These are phyloP conservation scores for Champsocephalus esox DNA, from an alignment of 2,797 vertebrate species.

Conservation along the genomic window DNA sequence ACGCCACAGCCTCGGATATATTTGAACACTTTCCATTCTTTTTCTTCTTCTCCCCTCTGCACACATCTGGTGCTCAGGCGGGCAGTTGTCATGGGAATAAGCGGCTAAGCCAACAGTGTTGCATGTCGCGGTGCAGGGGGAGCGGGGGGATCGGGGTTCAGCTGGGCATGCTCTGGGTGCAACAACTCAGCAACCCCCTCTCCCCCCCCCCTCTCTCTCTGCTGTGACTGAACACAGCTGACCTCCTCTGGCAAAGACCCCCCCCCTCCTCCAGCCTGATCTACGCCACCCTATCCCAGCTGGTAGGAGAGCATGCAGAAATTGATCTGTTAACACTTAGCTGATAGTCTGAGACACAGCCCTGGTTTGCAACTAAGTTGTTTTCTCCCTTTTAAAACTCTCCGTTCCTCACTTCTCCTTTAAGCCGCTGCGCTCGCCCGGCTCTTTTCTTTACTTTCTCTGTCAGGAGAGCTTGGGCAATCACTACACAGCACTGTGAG, in stretches of 20 bases:
- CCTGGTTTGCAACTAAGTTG: slow-evolving; percentile 16
- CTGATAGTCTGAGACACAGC: slow-evolving; percentile 40
- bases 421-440: slow-evolving; percentile 48
- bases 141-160: slow-evolving; percentile 46
- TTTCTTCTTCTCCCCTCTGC: slow-evolving; percentile 30
- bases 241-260: slow-evolving; percentile 62
- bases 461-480: slow-evolving; percentile 76
- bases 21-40: slow-evolving; percentile 58
- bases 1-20: slow-evolving; percentile 26
- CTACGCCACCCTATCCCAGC: slow-evolving; percentile 44
- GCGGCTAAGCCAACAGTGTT: slow-evolving; percentile 74
- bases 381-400: slow-evolving; percentile 35
- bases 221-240: slow-evolving; percentile 71
- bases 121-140: slow-evolving; percentile 53
- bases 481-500: slow-evolving; percentile 67
- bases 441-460: slow-evolving; percentile 67
- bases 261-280: slow-evolving; percentile 12
- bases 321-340: slow-evolving; percentile 55
- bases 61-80: slow-evolving; percentile 79
- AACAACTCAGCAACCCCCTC: slow-evolving; percentile 53
- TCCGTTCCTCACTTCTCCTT: slow-evolving; percentile 41
- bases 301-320: slow-evolving; percentile 47
- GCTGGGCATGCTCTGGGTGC: slow-evolving; percentile 68
- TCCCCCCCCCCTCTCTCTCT: slow-evolving; percentile 18
- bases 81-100: slow-evolving; percentile 77